Evolutionary conservation across 2,888 invertebrate genomes (phyloP), one percentile per base, ranked within the genome.

Genomic region (Drepanosiphum platanoidis): DNA sequence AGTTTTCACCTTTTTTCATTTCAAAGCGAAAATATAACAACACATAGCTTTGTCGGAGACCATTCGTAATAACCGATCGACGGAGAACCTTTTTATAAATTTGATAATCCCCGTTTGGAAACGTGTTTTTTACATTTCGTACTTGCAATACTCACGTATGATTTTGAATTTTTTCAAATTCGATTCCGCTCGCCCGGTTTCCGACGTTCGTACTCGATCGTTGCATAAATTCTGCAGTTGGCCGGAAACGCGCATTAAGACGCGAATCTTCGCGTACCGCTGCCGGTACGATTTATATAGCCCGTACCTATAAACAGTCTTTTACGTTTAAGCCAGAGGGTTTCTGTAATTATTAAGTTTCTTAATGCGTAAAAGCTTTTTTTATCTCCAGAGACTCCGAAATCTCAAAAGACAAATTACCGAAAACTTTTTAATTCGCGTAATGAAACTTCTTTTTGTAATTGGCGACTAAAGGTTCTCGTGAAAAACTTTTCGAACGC

Each of bases 311-410:
- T 72, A 72, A 71, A 72, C 39, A 61, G 61, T 81, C 34, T 81
- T 71, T 52, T 42, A 68, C 39, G 39, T 58, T 61, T 71, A 71
- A 81, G 70, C 80, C 81, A 32, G 61, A 72, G 71, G 81, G 39
- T 72, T 61, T 61, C 32, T 61, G 81, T 82, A 82, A 82, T 84
- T 84, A 84, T 84, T 36, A 77, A 84, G 84, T 84, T 84, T 84
- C 84, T 84, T 84, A 84, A 84, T 30, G 84, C 84, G 52, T 75
- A 84, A 84, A 84, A 75, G 84, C 84, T 68, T 82, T 82, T 52
- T 61, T 58, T 68, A 39, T 72, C 81, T 61, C 58, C 11, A 32
- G 58, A 82, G 81, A 72, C 70, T 52, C 52, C 27, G n/a, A 82
- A 82, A 82, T 72, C 81, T 82, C 74, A 8, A 66, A 84, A 77